Evolutionary conservation across 2,113 vertebrate genomes (phyloP).

Genomic region (Dicaeum eximium): DNA sequence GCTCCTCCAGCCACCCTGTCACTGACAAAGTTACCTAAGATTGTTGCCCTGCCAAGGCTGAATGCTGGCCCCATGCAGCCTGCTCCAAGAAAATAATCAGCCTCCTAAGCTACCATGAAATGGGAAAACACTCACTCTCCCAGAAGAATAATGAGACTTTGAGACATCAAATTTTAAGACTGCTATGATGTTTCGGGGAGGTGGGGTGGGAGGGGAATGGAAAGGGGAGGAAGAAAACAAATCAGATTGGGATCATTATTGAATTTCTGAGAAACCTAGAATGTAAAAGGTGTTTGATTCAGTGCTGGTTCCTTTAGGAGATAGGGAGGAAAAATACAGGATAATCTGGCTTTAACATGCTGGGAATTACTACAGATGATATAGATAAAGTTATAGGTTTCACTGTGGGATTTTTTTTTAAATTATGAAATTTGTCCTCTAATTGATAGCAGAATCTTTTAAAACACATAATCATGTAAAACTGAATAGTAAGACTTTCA

Average conservation of each 20-base stretch:
- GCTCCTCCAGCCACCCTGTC: background rate
- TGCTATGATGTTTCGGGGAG: background rate
- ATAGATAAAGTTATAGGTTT: background rate
- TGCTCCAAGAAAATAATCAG: background rate
- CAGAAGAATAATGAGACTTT: background rate
- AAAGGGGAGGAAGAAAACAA: background rate
- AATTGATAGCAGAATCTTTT: background rate
- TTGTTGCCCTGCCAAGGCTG: rapidly evolving
- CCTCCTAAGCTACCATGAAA: background rate
- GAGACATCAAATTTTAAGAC: background rate
- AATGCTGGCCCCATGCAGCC: rapidly evolving
- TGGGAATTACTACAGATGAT: background rate
- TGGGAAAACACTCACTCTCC: background rate
- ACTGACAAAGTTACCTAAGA: background rate
- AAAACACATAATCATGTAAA: background rate
- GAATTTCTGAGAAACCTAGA: background rate
- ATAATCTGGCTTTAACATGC: rapidly evolving
- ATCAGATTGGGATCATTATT: background rate
- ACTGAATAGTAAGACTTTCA: background rate
- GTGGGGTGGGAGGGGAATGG: rapidly evolving
- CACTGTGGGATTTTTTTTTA: background rate
- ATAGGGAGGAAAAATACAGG: background rate
- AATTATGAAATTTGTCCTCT: background rate
- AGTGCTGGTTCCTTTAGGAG: background rate
- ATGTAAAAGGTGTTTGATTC: rapidly evolving